phyloP scores from a whole-genome alignment of 37 sponge, comb jelly and placozoan genomes.

The Ephydatia muelleri region DNA sequence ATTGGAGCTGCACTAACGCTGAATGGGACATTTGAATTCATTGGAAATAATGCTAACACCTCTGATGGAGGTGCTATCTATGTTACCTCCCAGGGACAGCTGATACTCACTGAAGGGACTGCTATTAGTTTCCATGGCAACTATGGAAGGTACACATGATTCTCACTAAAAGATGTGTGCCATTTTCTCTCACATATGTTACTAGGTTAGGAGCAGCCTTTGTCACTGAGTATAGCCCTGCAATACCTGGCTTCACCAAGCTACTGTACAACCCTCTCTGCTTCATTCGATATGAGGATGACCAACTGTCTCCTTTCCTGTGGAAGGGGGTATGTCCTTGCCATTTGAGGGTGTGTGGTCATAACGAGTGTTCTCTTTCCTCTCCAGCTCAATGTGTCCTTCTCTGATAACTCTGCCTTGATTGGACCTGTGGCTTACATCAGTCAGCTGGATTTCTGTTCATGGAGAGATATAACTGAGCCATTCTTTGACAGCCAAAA shows the following conservation, averaged over 20 bases:
- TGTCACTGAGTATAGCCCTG: conserved; percentile 1
- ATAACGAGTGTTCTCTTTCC: not conserved
- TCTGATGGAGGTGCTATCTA: conserved; percentile 36
- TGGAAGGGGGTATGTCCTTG: conserved; percentile 33
- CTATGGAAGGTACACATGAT: too few relatives aligned
- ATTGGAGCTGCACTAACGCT: conserved; percentile 16
- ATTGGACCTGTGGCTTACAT: conserved; percentile 22
- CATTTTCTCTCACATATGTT: too few relatives aligned
- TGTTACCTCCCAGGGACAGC: conserved; percentile 34
- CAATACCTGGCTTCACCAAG: conserved; percentile 4
- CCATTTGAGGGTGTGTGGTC: too few relatives aligned
- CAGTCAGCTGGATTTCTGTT: conserved; percentile 14
- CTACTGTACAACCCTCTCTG: conserved; percentile 52
- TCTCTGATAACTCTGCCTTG: conserved; percentile 28
- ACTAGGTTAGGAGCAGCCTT: conserved; percentile 45
- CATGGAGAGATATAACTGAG: not conserved
- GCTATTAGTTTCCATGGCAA: not conserved
- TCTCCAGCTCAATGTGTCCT: conserved; percentile 17
- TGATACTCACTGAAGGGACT: conserved; percentile 26
- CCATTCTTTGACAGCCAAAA: conserved; percentile 21
- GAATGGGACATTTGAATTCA: conserved; percentile 14
- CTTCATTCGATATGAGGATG: conserved; percentile 33
- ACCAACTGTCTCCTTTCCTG: conserved; percentile 13
- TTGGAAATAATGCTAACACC: conserved; percentile 9
- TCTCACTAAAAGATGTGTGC: too few relatives aligned